Percentiles rank a stretch among this genome's conserved stretches.
Evolutionary conservation across 2,797 vertebrate genomes (phyloP).

Genomic region (Ctenopoma kingsleyae): DNA sequence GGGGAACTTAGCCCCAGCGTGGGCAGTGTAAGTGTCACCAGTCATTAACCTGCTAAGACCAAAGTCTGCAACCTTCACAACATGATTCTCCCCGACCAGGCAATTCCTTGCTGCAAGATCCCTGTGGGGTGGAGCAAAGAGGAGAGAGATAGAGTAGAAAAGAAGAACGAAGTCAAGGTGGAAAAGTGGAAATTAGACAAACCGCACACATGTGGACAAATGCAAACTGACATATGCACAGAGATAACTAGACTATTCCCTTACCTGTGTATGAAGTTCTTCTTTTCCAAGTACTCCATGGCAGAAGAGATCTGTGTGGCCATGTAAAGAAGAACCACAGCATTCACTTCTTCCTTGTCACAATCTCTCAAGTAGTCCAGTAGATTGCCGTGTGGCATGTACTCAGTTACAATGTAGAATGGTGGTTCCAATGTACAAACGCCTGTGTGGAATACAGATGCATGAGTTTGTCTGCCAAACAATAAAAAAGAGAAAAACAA

Average conservation of each 20-base stretch:
- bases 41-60: conserved; percentile 97
- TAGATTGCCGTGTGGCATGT: conserved; percentile 98
- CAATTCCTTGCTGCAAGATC: conserved; percentile 98
- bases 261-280: conserved; percentile 98
- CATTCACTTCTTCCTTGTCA: conserved; percentile 95
- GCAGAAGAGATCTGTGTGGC: conserved; percentile 99
- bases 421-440: conserved; percentile 98
- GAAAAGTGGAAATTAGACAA: background rate
- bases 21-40: conserved; percentile 97
- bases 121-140: conserved; percentile 74
- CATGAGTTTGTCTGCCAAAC: background rate
- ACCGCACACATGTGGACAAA: background rate
- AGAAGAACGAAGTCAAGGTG: background rate
- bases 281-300: conserved; percentile 99
- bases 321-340: conserved; percentile 98
- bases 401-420: conserved; percentile 98
- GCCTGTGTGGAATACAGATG: conserved; percentile 76
- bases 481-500: background rate
- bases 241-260: background rate
- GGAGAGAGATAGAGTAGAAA: background rate
- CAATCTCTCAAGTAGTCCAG: conserved; percentile 97
- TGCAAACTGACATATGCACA: background rate
- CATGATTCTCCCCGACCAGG: conserved; percentile 96
- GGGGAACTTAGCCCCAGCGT: conserved; percentile 98
- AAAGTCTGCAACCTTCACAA: conserved; percentile 98